Evolutionary conservation across 2,888 invertebrate genomes (phyloP).

Genomic region (Drosophila emarginata): DNA sequence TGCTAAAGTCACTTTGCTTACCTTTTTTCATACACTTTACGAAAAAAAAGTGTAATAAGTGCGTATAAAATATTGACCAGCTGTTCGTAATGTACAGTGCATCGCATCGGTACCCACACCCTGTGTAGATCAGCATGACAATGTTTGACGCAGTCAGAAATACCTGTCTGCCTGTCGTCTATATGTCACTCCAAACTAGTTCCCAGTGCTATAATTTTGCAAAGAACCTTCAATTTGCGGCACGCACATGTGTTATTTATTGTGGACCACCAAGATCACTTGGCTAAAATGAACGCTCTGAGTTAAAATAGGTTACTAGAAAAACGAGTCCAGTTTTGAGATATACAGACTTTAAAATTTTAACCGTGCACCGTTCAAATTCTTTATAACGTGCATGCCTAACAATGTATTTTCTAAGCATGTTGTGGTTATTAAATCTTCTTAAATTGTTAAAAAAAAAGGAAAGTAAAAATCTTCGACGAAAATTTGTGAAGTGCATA

Average conservation of each 20-base stretch:
- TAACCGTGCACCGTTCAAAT: too few relatives aligned
- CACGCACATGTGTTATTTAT: background rate
- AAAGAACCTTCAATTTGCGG: background rate
- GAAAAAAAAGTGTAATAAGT: background rate
- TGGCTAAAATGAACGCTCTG: background rate
- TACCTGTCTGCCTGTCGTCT: background rate
- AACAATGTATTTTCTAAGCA: too few relatives aligned
- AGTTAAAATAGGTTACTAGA: background rate
- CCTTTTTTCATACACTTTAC: conserved; percentile 3
- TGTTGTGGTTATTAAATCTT: too few relatives aligned
- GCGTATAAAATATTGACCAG: background rate
- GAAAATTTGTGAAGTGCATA: background rate
- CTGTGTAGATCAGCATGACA: too few relatives aligned
- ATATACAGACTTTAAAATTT: background rate
- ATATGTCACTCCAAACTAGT: background rate
- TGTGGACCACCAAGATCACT: background rate
- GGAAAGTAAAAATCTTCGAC: too few relatives aligned
- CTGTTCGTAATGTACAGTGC: background rate
- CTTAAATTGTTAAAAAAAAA: background rate
- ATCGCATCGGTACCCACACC: background rate
- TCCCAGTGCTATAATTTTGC: background rate
- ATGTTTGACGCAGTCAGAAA: too few relatives aligned
- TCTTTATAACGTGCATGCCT: too few relatives aligned
- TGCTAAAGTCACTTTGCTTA: conserved; percentile 20
- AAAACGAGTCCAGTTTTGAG: background rate